phyloP scores from a whole-genome alignment of 1,140 invertebrate species.

The Aphelinus atriplicis region DNA sequence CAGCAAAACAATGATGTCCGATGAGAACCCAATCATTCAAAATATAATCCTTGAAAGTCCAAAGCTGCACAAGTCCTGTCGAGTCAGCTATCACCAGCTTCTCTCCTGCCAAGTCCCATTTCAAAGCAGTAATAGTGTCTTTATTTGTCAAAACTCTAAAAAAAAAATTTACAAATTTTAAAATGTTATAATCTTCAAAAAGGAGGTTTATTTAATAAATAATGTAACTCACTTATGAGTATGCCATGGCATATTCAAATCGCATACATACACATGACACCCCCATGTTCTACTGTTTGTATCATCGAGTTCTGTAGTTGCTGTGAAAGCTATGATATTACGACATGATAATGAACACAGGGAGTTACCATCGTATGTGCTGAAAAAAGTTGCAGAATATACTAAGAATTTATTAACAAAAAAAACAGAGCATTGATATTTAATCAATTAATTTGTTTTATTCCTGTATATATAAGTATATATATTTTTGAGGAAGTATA shows the following conservation, averaged over 20 bases:
- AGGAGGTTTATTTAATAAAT: background rate
- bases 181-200: conserved; percentile 1
- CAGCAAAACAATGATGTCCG: conserved; percentile 67
- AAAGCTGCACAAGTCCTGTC: conserved; percentile 80
- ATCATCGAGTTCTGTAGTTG: conserved; percentile 76
- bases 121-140: conserved; percentile 77
- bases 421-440: background rate
- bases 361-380: conserved; percentile 65
- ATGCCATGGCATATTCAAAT: conserved; percentile 87
- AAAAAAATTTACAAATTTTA: conserved; percentile 42
- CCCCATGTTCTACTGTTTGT: conserved; percentile 74
- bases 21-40: conserved; percentile 82
- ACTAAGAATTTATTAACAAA: conserved; percentile 18
- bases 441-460: background rate
- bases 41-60: conserved; percentile 79
- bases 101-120: conserved; percentile 87
- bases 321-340: conserved; percentile 85
- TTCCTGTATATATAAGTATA: background rate
- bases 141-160: conserved; percentile 68
- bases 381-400: conserved; percentile 47
- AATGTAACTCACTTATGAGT: conserved; percentile 72
- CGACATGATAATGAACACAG: conserved; percentile 79
- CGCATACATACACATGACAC: conserved; percentile 86
- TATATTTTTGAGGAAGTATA: background rate
- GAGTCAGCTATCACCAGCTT: conserved; percentile 80